Percentiles rank a stretch among this genome's conserved stretches.
phyloP scores from a whole-genome alignment of 2,888 invertebrate genomes.

The Drosophila ustulata region DNA sequence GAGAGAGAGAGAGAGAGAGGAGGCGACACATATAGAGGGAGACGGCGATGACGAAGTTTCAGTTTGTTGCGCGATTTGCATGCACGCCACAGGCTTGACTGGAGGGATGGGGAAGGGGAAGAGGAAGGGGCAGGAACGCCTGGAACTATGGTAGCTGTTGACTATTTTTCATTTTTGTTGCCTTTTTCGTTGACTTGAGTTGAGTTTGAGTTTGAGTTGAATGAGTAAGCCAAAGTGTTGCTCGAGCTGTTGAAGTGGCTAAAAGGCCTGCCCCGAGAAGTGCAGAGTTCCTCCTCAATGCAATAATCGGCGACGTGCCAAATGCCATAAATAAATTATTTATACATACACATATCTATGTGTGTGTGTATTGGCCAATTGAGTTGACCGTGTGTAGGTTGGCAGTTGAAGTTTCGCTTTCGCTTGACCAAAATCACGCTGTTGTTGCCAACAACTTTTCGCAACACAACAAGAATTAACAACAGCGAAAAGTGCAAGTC shows the following conservation, averaged over 20 bases:
- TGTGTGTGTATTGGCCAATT: conserved; percentile 35
- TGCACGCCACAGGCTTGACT: conserved; percentile 29
- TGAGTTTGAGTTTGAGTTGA: conserved; percentile 3
- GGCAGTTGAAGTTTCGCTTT: conserved; percentile 53
- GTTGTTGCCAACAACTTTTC: conserved; percentile 30
- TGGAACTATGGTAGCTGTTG: conserved; percentile 1
- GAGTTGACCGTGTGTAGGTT: conserved; percentile 46
- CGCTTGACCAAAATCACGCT: conserved; percentile 58
- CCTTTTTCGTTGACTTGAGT: not conserved
- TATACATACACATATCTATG: conserved; percentile 6
- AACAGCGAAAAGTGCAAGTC: conserved; percentile 50
- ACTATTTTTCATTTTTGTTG: conserved; percentile 6
- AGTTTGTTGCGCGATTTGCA: conserved; percentile 39
- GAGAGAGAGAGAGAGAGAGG: not conserved
- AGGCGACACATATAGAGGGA: not conserved
- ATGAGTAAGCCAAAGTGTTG: conserved; percentile 60
- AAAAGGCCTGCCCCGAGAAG: conserved; percentile 37
- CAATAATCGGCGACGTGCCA: conserved; percentile 20
- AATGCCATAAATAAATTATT: conserved; percentile 23
- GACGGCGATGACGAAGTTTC: conserved; percentile 6
- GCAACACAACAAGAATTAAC: conserved; percentile 42
- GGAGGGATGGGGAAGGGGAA: not conserved
- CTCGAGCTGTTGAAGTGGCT: conserved; percentile 50
- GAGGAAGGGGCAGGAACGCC: not conserved
- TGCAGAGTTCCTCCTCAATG: conserved; percentile 23